phyloP scores from a whole-genome alignment of 2,888 invertebrate species.

The Corythucha ciliata region DNA sequence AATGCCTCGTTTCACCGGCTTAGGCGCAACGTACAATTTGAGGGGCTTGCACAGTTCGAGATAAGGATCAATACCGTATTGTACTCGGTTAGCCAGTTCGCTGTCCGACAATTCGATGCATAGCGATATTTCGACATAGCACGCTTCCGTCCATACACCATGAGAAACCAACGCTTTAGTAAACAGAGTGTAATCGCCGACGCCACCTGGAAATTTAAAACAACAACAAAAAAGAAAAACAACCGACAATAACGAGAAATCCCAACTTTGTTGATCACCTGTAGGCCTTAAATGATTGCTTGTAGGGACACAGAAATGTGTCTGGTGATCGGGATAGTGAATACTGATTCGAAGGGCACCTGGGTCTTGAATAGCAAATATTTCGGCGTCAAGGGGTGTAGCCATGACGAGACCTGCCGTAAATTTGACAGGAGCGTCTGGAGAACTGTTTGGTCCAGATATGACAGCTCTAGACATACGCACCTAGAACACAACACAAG shows the following conservation, averaged over 20 bases:
- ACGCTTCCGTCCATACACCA: conserved; percentile 86
- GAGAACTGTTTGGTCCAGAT: conserved; percentile 73
- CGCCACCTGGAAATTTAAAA: conserved; percentile 43
- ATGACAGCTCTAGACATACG: conserved; percentile 72
- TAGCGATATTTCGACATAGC: conserved; percentile 75
- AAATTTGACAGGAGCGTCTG: conserved; percentile 75
- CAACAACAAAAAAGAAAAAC: conserved; percentile 4
- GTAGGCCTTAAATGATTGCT: conserved; percentile 28
- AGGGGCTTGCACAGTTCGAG: conserved; percentile 79
- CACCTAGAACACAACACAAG: conserved; percentile 45
- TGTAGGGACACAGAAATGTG: conserved; percentile 67
- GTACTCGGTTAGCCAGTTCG: conserved; percentile 44
- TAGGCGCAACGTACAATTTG: conserved; percentile 77
- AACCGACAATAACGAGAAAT: conserved; percentile 6
- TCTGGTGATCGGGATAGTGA: conserved; percentile 83
- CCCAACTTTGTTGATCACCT: conserved; percentile 20
- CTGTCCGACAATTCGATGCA: conserved; percentile 64
- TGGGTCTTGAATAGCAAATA: conserved; percentile 66
- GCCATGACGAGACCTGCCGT: conserved; percentile 86
- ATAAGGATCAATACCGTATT: conserved; percentile 46
- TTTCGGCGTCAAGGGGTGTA: conserved; percentile 76
- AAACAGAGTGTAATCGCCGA: conserved; percentile 53
- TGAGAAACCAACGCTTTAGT: conserved; percentile 84
- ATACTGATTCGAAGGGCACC: conserved; percentile 70
- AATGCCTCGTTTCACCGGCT: conserved; percentile 75